These are phyloP conservation scores for Paramisgurnus dabryanus DNA, from an alignment of 2,113 vertebrate genomes.

Conservation along the genomic window DNA sequence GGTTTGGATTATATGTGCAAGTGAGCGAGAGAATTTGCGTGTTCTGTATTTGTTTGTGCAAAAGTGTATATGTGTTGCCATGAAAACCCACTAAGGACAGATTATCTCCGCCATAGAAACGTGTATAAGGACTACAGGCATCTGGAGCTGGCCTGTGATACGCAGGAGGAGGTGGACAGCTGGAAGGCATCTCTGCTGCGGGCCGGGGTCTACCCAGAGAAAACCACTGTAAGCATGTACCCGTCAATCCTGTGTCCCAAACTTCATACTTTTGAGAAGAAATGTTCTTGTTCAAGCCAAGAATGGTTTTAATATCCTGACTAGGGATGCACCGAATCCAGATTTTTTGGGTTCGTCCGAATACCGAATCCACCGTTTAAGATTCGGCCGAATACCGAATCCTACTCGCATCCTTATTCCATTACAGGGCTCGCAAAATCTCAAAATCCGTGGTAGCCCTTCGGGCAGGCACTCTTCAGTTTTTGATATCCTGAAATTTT, in stretches of 20 bases:
- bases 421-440: no score
- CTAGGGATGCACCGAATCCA: no score
- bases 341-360: no score
- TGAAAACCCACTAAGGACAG: constrained; percentile 34
- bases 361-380: no score
- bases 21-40: not conserved
- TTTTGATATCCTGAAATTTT: no score
- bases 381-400: no score
- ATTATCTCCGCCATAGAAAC: constrained; percentile 76
- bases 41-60: constrained; percentile 26
- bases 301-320: constrained; percentile 9
- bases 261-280: not conserved
- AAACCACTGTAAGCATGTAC: constrained; percentile 79
- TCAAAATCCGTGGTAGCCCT: no score
- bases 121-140: constrained; percentile 95
- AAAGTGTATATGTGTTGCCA: constrained; percentile 27
- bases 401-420: no score
- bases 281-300: not conserved
- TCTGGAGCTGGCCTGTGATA: constrained; percentile 88
- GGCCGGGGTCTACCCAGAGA: constrained; percentile 90
- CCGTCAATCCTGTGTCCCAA: not conserved
- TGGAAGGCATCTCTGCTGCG: constrained; percentile 94
- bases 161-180: constrained; percentile 91
- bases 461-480: no score
- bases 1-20: constrained; percentile 19